These are phyloP conservation scores for Heterotis niloticus DNA, from an alignment of 2,113 vertebrate genomes.

Conservation along the genomic window DNA sequence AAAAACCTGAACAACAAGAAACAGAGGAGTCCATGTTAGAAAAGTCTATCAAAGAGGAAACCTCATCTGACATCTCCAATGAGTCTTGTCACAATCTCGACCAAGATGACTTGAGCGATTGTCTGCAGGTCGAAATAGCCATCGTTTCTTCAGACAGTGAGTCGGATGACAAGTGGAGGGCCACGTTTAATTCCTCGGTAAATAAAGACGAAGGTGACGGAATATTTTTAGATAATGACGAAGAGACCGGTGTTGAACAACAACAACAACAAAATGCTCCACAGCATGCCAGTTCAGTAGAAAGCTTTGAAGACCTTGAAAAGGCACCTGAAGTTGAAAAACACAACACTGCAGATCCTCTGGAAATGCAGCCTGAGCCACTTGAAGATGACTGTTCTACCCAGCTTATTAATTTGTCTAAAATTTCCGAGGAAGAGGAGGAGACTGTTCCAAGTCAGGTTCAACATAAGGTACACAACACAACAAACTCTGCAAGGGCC, in stretches of 20 bases:
- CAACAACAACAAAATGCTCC: conserved; percentile 25
- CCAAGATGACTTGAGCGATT: conserved; percentile 57
- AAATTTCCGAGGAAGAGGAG: conserved; percentile 29
- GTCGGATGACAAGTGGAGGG: conserved; percentile 54
- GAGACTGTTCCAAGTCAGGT: conserved; percentile 4
- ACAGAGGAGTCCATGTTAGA: conserved; percentile 30
- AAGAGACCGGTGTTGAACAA: conserved; percentile 16
- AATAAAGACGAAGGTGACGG: conserved; percentile 32
- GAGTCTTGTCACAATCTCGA: conserved; percentile 41
- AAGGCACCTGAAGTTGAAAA: conserved; percentile 14
- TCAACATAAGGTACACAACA: background rate
- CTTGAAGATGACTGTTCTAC: conserved; percentile 28
- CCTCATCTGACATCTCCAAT: conserved; percentile 25
- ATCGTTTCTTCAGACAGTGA: conserved; percentile 63
- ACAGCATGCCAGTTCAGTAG: background rate
- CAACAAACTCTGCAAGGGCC: background rate
- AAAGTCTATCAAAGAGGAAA: conserved; percentile 25
- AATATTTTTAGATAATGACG: conserved; percentile 6
- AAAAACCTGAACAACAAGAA: background rate
- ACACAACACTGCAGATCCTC: conserved; percentile 17
- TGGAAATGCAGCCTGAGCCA: conserved; percentile 33
- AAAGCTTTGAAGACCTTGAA: conserved; percentile 18
- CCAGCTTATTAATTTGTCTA: background rate
- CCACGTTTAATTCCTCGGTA: conserved; percentile 31
- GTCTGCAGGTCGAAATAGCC: conserved; percentile 60